phyloP scores from a whole-genome alignment of 2,888 invertebrate genomes.

The Carabus problematicus region DNA sequence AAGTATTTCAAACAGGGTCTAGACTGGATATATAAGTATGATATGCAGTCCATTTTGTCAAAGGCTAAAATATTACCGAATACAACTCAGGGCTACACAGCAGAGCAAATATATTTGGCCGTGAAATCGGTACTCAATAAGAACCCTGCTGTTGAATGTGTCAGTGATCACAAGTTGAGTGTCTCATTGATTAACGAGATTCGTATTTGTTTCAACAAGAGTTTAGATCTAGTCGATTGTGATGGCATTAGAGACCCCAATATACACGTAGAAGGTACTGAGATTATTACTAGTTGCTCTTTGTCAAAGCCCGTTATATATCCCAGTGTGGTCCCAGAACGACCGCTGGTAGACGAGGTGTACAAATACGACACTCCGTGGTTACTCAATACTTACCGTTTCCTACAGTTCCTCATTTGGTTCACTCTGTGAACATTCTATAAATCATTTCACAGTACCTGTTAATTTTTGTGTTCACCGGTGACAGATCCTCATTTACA shows the following conservation, averaged over 20 bases:
- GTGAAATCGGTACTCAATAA: constrained; percentile 64
- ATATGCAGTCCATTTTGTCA: constrained; percentile 67
- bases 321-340: constrained; percentile 61
- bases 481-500: too few relatives aligned
- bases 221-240: constrained; percentile 70
- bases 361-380: constrained; percentile 42
- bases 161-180: constrained; percentile 65
- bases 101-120: constrained; percentile 62
- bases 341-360: constrained; percentile 45
- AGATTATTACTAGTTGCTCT: constrained; percentile 69
- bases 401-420: constrained; percentile 68
- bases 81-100: constrained; percentile 57
- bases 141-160: constrained; percentile 71
- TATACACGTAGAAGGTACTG: constrained; percentile 52
- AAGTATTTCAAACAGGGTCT: constrained; percentile 76
- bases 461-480: background rate
- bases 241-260: constrained; percentile 61
- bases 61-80: constrained; percentile 66
- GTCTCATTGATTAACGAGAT: constrained; percentile 72
- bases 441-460: background rate
- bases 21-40: constrained; percentile 66
- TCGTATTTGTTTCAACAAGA: constrained; percentile 76
- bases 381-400: constrained; percentile 64
- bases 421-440: constrained; percentile 62
- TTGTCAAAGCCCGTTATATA: constrained; percentile 64